Percentiles rank a stretch among this genome's conserved stretches.
These are phyloP conservation scores for Pogonophryne albipinna DNA, from an alignment of 2,797 vertebrate genomes.

Conservation along the genomic window DNA sequence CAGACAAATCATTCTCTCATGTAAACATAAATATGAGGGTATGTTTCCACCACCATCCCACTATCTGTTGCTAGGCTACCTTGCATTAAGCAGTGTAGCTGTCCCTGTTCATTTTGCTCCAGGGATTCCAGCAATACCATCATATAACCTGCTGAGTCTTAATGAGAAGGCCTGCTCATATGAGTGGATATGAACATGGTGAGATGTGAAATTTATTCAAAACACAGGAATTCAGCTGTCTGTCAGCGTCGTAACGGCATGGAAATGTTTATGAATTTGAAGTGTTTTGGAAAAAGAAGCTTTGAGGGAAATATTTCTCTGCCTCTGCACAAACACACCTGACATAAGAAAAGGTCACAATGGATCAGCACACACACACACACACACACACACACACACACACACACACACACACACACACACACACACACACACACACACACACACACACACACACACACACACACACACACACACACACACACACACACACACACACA, in stretches of 20 bases:
- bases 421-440: conserved; percentile 15
- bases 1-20: conserved; percentile 90
- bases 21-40: conserved; percentile 91
- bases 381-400: conserved; percentile 28
- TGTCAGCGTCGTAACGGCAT: conserved; percentile 64
- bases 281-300: conserved; percentile 75
- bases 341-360: conserved; percentile 79
- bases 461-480: conserved; percentile 2
- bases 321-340: conserved; percentile 74
- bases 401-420: conserved; percentile 15
- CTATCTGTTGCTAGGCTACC: conserved; percentile 91
- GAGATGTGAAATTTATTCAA: conserved; percentile 83
- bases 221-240: conserved; percentile 78
- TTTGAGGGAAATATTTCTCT: conserved; percentile 76
- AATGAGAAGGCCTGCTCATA: conserved; percentile 84
- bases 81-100: conserved; percentile 89
- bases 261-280: conserved; percentile 79
- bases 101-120: conserved; percentile 89
- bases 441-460: too few relatives aligned
- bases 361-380: conserved; percentile 64
- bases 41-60: conserved; percentile 86
- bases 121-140: conserved; percentile 86
- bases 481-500: conserved; percentile 19
- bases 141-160: conserved; percentile 87
- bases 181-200: conserved; percentile 80